Evolutionary conservation across 2,113 vertebrate genomes (phyloP).

Genomic region (Tyrannus savana): DNA sequence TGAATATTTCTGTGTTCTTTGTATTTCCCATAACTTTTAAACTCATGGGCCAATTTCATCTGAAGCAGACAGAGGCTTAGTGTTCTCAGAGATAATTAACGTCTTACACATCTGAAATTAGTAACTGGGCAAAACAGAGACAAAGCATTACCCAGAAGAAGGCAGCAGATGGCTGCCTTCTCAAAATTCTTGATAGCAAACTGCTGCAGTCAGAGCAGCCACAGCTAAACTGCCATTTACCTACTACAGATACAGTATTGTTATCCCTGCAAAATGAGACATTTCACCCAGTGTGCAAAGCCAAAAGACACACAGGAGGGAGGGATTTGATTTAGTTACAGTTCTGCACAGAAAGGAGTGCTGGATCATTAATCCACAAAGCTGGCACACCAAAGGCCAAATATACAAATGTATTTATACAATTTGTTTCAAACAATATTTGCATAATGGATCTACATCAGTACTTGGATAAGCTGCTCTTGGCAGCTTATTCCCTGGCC

Average conservation of each 20-base stretch:
- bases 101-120: background rate
- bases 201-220: background rate
- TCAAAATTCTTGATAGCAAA: background rate
- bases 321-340: background rate
- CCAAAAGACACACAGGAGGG: background rate
- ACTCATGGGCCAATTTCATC: background rate
- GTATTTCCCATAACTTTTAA: background rate
- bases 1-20: background rate
- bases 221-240: background rate
- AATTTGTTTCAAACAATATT: background rate
- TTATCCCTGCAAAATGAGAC: background rate
- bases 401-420: background rate
- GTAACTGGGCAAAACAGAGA: background rate
- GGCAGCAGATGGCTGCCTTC: background rate
- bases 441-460: background rate
- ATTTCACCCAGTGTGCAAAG: background rate
- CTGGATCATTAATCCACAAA: background rate
- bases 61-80: background rate
- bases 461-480: background rate
- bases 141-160: background rate
- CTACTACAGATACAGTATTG: background rate
- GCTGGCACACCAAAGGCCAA: background rate
- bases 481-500: accelerated
- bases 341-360: background rate
- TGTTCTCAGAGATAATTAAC: background rate